Evolutionary conservation across 2,888 invertebrate genomes (phyloP), one percentile per base, ranked within the genome.

Genomic region (Alloplasta piceator): DNA sequence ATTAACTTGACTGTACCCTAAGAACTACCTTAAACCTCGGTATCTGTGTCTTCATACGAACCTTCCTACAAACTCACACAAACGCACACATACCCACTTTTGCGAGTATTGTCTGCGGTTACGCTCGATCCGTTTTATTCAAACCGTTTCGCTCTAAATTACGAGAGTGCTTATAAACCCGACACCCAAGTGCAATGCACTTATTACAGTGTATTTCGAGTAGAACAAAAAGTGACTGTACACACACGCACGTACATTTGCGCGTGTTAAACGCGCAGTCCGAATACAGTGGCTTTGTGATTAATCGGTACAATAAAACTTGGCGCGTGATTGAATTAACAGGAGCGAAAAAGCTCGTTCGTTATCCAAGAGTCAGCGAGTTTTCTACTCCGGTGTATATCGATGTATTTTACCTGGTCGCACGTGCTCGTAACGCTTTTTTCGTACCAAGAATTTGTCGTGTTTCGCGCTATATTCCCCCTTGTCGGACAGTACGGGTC

Each of bases 301-400:
- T 83, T 81, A 81, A 83, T 81, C 72, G 82, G 70, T 50, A 73
- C 83, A 82, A 79, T 82, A 84, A 82, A 84, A 81, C 73, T 79
- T 82, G 75, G 76, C 77, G 81, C 70, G 80, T 83, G 83, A 84
- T 84, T 83, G 82, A 84, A 84, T 84, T 83, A 84, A 83, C 84
- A 81, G 78, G 63, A 41, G 68, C 36, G 58, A 26, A 26, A 26
- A 26, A 60, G 70, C 80, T 82, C 78, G 81, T 82, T 52, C 79
- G 73, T 80, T 84, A 81, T 71, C 75, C 46, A 26, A 26, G 75
- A 75, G 73, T 55, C 70, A 14, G 50, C 61, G 43, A 43, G 72
- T 74, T 78, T 26, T 66, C 63, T 66, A 14, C 48, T 50, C 60
- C n/a, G 9, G n/a, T 58, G 16, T 48, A 36, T 74, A 67, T 75